Evolutionary conservation across 1,140 invertebrate species (phyloP), one percentile per base, ranked within the genome.

Genomic region (Heliconius hewitsoni): DNA sequence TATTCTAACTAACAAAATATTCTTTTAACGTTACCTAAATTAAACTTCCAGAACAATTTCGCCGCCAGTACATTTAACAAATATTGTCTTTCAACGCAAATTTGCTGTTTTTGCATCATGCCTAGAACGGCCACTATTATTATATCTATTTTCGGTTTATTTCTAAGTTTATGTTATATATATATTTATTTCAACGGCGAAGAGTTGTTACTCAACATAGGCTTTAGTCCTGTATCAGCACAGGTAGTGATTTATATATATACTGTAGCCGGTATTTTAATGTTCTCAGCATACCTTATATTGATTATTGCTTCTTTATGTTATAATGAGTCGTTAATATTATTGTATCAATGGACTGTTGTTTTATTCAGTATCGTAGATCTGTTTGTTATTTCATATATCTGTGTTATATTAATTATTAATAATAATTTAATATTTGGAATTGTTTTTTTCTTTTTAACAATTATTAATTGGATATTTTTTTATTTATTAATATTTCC

Each of bases 341-440:
- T 88, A 70, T 46, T 86, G 8, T 90, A 87, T 71, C 74, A 86
- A 52, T 87, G 87, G 86, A 74, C 72, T 73, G 75, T 84, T 23
- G 78, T 87, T 60, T 42, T 78, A n/a, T 86, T 86, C 74, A 81
- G 81, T 70, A 9, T 79, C 8, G 42, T 85, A 3, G 87, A 88
- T 78, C 1, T 88, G 8, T 18, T 81, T 37, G 46, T 85, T 27
- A 57, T 84, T 55, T 71, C 74, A 18, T 81, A 80, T 66, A 46
- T 89, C 34, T 57, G 57, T 9, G 13, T 66, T 27, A 9, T 66
- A 66, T 11, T 66, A 16, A 30, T 84, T 6, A 13, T 73, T 34
- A 34, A 78, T 4, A 70, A 71, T 46, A 19, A 74, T 8, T 19
- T 83, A 6, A 3, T 82, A 11, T 70, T 76, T 27, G 85, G 83